A percentile compares a stretch with the other conserved stretches of the same genome.
These are phyloP conservation scores for Meles meles DNA, from an alignment of 2,113 vertebrate species.

Conservation along the genomic window DNA sequence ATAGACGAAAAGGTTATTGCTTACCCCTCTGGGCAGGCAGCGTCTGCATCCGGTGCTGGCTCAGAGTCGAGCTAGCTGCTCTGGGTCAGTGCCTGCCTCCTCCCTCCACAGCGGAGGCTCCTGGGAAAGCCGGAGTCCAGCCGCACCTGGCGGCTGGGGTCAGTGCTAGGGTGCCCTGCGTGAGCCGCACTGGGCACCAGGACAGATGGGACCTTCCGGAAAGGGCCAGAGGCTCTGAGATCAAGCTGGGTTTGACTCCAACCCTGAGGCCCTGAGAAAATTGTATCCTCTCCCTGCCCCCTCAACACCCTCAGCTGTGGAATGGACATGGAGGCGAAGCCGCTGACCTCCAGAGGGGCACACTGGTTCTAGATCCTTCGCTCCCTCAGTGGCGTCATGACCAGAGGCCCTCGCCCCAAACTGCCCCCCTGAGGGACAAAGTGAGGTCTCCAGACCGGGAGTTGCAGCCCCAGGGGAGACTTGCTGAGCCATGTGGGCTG, in stretches of 20 bases:
- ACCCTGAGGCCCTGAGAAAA: background rate
- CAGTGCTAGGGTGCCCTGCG: background rate
- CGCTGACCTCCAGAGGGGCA: background rate
- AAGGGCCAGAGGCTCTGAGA: background rate
- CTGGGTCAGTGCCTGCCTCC: background rate
- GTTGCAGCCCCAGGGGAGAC: background rate
- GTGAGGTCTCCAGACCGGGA: background rate
- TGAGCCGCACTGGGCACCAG: background rate
- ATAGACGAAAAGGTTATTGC: constrained; percentile 23
- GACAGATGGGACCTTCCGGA: background rate
- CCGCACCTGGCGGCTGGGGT: background rate
- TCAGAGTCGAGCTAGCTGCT: background rate
- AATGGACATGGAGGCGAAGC: too few species aligned
- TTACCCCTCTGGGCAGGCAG: background rate
- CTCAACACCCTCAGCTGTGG: background rate
- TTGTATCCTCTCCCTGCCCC: background rate
- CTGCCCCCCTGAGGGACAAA: too few species aligned
- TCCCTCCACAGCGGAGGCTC: background rate
- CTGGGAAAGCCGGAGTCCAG: background rate
- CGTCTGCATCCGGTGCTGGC: background rate
- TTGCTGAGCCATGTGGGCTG: background rate
- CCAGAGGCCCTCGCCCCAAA: too few species aligned
- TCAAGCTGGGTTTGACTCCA: background rate
- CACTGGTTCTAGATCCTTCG: background rate
- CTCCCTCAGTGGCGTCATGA: fast-evolving